Conservation (phyloP, 2,113 vertebrate genomes). For the Tylochromis polylepis region DNA sequence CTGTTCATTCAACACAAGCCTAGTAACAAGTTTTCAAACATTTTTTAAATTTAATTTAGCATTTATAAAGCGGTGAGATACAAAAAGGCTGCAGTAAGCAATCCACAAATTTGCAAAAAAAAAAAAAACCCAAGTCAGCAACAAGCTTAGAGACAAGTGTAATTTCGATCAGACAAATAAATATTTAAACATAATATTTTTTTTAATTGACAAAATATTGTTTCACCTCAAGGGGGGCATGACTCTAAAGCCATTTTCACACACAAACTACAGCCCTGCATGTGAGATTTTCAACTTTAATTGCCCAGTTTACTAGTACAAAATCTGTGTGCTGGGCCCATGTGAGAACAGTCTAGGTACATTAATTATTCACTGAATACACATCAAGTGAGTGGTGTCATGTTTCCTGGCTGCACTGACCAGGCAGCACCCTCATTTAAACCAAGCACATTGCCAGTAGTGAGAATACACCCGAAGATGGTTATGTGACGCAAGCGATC, state of each 20-base stretch:
- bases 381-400: neutral
- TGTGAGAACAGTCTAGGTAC: neutral
- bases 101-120: neutral
- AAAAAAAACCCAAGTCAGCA: rapidly evolving
- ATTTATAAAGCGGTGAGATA: neutral
- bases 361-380: neutral
- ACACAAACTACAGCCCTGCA: neutral
- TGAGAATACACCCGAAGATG: neutral
- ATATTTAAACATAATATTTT: neutral
- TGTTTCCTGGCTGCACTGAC: neutral
- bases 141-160: neutral
- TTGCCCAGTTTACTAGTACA: neutral
- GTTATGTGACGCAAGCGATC: neutral
- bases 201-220: neutral
- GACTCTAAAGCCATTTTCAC: neutral
- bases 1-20: slow-evolving; percentile 60
- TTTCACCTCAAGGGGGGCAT: neutral
- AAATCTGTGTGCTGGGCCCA: neutral
- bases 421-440: neutral
- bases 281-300: neutral
- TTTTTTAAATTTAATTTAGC: neutral
- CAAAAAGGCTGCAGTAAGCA: neutral
- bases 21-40: neutral
- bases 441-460: neutral
- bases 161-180: neutral